Evolutionary conservation across 2,797 vertebrate genomes (phyloP).

Genomic region (Tadarida brasiliensis): DNA sequence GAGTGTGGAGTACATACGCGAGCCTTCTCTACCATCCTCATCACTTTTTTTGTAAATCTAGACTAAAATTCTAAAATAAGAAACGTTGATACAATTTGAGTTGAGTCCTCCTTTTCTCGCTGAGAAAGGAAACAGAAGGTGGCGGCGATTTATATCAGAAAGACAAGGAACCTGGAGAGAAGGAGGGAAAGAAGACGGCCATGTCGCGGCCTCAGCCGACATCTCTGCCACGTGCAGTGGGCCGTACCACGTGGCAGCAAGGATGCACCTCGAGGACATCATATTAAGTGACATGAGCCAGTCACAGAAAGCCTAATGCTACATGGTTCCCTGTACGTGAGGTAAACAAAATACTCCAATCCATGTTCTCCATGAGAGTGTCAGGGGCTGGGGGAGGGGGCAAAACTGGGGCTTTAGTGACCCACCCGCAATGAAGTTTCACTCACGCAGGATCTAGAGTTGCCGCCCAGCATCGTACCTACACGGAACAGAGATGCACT

Average conservation of each 20-base stretch:
- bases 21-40: not conserved
- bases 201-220: fast-evolving
- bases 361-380: not conserved
- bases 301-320: not conserved
- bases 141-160: not conserved
- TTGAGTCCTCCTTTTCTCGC: not conserved
- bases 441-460: not conserved
- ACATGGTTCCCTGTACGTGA: not conserved
- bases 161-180: not conserved
- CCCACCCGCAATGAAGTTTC: not conserved
- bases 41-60: not conserved
- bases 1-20: not conserved
- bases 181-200: too few relatives aligned
- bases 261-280: not conserved
- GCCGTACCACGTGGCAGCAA: too few relatives aligned
- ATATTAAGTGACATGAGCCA: not conserved
- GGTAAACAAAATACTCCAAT: not conserved
- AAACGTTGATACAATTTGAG: not conserved
- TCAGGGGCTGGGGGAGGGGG: not conserved
- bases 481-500: too few relatives aligned
- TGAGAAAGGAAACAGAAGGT: not conserved
- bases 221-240: not conserved
- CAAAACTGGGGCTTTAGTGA: not conserved
- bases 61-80: not conserved
- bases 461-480: too few relatives aligned